These are phyloP conservation scores for Rhyacophila evoluta DNA, from an alignment of 2,888 invertebrate genomes.

Conservation along the genomic window DNA sequence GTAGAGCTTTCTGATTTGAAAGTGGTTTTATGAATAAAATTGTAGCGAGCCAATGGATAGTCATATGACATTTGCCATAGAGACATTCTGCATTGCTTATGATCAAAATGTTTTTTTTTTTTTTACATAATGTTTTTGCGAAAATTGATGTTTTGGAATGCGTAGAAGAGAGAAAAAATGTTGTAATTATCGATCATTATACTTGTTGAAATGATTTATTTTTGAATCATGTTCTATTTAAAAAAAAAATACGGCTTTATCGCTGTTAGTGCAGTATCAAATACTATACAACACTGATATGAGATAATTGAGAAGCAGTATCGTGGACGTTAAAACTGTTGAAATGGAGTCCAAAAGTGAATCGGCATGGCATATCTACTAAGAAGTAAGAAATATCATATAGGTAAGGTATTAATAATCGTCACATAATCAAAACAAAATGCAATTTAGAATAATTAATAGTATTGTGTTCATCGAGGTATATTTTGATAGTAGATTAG, in stretches of 20 bases:
- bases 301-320: neutral
- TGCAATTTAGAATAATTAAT: slow-evolving; percentile 10
- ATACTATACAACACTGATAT: neutral
- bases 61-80: neutral
- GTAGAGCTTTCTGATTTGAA: neutral
- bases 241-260: neutral
- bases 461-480: slow-evolving; percentile 12
- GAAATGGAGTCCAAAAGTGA: neutral
- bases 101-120: neutral
- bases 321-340: neutral
- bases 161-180: neutral
- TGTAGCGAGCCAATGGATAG: neutral
- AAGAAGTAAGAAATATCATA: slow-evolving; percentile 18
- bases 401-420: slow-evolving; percentile 13
- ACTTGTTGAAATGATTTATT: neutral
- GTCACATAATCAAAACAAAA: neutral
- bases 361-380: slow-evolving; percentile 17
- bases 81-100: neutral
- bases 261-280: neutral
- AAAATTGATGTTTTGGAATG: slow-evolving; percentile 6
- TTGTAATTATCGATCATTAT: neutral
- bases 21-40: neutral
- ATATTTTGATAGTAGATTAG: slow-evolving; percentile 14
- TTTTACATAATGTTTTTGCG: neutral
- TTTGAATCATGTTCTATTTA: neutral